phyloP scores from a whole-genome alignment of 1,140 invertebrate species.

The Trigoniulus corallinus region DNA sequence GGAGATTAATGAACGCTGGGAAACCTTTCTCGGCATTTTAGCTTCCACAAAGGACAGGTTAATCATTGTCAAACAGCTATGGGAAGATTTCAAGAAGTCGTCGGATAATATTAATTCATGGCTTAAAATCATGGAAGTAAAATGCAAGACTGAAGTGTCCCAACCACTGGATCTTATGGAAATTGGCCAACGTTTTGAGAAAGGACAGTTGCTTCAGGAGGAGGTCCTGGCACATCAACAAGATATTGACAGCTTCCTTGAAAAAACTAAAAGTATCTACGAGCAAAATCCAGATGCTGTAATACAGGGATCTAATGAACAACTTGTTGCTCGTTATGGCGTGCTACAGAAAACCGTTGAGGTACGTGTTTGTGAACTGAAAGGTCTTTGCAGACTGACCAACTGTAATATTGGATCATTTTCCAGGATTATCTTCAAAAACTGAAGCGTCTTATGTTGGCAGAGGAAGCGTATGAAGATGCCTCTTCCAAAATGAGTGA shows the following conservation, averaged over 20 bases:
- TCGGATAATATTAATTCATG: slow-evolving; percentile 30
- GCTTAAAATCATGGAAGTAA: slow-evolving; percentile 73
- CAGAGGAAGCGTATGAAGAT: slow-evolving; percentile 44
- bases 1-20: not conserved
- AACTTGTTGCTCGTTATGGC: too few species aligned
- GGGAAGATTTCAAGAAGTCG: slow-evolving; percentile 43
- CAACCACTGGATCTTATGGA: slow-evolving; percentile 13
- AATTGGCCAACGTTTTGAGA: not conserved
- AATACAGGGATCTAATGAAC: too few species aligned
- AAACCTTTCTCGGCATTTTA: not conserved
- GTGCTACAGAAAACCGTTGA: too few species aligned
- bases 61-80: slow-evolving; percentile 52
- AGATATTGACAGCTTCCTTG: too few species aligned
- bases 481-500: slow-evolving; percentile 50
- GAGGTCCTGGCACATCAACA: too few species aligned
- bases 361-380: too few species aligned
- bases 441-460: slow-evolving; percentile 43
- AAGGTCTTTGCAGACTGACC: too few species aligned
- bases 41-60: slow-evolving; percentile 46
- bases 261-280: too few species aligned
- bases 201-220: not conserved
- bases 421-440: slow-evolving; percentile 40
- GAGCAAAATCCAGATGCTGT: too few species aligned
- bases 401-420: too few species aligned
- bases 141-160: slow-evolving; percentile 48